A percentile compares a stretch with the other conserved stretches of the same genome.
These are phyloP conservation scores for Triplophysa dalaica DNA, from an alignment of 2,113 vertebrate species.

Conservation along the genomic window DNA sequence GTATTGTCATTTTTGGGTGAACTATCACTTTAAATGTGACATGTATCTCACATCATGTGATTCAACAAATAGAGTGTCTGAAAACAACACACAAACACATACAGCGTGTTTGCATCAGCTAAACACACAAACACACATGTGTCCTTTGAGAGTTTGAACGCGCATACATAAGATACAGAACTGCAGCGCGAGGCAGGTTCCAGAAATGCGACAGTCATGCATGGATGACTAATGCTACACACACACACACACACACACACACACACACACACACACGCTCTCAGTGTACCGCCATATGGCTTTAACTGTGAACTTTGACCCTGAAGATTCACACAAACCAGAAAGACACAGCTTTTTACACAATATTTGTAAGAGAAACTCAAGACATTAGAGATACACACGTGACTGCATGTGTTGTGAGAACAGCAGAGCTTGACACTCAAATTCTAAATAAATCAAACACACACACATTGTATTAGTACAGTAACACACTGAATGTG, in stretches of 20 bases:
- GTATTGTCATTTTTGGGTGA: not conserved
- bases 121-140: too few relatives aligned
- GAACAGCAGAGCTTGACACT: too few relatives aligned
- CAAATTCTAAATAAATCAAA: not conserved
- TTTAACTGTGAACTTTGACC: conserved; percentile 1
- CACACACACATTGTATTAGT: not conserved
- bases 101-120: too few relatives aligned
- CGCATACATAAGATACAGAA: conserved; percentile 21
- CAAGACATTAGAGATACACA: too few relatives aligned
- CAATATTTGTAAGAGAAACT: too few relatives aligned
- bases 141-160: not conserved
- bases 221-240: conserved; percentile 10
- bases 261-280: not conserved
- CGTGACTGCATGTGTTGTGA: too few relatives aligned
- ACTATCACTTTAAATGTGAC: not conserved
- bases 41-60: too few relatives aligned
- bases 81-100: not conserved
- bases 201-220: conserved; percentile 18
- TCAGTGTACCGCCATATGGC: not conserved
- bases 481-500: too few relatives aligned
- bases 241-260: not conserved
- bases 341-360: too few relatives aligned
- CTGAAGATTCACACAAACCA: not conserved
- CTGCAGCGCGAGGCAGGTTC: not conserved
- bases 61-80: not conserved